These are phyloP conservation scores for Tetanocera ferruginea DNA, from an alignment of 2,888 invertebrate species.

Conservation along the genomic window DNA sequence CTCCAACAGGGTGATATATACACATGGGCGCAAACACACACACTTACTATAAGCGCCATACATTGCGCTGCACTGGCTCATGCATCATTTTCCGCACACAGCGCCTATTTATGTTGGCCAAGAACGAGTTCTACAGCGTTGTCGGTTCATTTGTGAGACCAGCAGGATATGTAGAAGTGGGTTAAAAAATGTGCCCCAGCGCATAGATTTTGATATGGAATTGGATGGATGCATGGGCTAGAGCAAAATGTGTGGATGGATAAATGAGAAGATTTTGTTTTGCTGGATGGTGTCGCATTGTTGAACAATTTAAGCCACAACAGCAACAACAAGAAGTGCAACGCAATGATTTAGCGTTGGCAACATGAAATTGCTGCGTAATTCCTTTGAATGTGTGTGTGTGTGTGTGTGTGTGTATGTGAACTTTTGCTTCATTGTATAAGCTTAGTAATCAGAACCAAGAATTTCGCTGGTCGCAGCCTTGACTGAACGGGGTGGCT, in stretches of 20 bases:
- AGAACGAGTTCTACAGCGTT: not conserved
- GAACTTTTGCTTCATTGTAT: not conserved
- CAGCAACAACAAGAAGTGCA: conserved; percentile 5
- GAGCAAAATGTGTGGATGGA: not conserved
- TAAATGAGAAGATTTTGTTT: not conserved
- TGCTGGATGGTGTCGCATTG: not conserved
- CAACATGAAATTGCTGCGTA: conserved; percentile 10
- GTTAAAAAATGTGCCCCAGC: not conserved
- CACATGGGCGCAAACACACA: not conserved
- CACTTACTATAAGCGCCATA: not conserved
- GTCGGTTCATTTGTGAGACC: not conserved
- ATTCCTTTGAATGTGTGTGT: not conserved
- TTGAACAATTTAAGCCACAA: not conserved
- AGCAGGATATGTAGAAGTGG: not conserved
- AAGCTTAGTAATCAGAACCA: no score
- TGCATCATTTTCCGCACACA: conserved; percentile 19
- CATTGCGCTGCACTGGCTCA: conserved; percentile 6
- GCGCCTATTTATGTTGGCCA: not conserved
- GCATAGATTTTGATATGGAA: not conserved
- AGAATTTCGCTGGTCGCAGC: no score
- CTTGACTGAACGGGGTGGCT: no score
- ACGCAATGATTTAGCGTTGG: conserved; percentile 16
- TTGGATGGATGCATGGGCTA: not conserved
- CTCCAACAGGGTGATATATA: not conserved
- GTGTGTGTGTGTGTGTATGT: not conserved